A percentile compares a stretch with the other conserved stretches of the same genome.
Evolutionary conservation across 2,888 invertebrate species (phyloP).

Genomic region (Eledona agricola): DNA sequence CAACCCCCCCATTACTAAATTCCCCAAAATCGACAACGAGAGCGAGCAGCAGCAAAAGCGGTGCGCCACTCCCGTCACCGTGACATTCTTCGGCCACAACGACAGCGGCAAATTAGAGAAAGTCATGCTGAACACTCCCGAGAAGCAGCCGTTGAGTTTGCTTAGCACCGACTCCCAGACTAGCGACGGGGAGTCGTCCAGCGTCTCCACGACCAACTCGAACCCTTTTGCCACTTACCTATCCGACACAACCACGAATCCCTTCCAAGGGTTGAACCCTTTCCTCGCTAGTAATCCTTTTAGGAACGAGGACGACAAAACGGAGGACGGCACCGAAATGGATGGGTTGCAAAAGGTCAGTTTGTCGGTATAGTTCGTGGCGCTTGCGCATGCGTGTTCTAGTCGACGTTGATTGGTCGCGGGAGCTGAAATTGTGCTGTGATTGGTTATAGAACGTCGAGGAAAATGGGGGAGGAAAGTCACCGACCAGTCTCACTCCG

Average conservation of each 20-base stretch:
- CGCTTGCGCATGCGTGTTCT: constrained; percentile 29
- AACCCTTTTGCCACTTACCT: constrained; percentile 56
- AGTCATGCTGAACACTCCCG: constrained; percentile 49
- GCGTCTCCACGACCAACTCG: constrained; percentile 47
- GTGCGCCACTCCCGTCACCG: constrained; percentile 67
- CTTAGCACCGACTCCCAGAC: constrained; percentile 43
- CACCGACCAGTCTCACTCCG: constrained; percentile 66
- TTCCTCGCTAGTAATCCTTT: constrained; percentile 54
- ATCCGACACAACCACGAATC: constrained; percentile 61
- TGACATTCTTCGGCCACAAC: constrained; percentile 66
- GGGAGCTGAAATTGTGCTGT: constrained; percentile 35
- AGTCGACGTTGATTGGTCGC: constrained; percentile 10
- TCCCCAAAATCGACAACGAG: constrained; percentile 45
- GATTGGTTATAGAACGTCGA: constrained; percentile 40
- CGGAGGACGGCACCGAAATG: constrained; percentile 28
- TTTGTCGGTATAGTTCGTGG: constrained; percentile 31
- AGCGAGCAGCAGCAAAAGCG: constrained; percentile 49
- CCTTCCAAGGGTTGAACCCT: constrained; percentile 59
- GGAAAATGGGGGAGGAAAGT: constrained; percentile 39
- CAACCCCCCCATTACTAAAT: constrained; percentile 40
- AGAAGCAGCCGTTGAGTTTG: constrained; percentile 45
- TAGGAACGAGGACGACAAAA: constrained; percentile 45
- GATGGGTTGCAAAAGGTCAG: constrained; percentile 44
- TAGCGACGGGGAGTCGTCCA: constrained; percentile 36
- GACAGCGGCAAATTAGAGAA: constrained; percentile 58